Evolutionary conservation across 2,113 vertebrate genomes (phyloP), one percentile per base, ranked within the genome.

Genomic region (Percina caprodes): DNA sequence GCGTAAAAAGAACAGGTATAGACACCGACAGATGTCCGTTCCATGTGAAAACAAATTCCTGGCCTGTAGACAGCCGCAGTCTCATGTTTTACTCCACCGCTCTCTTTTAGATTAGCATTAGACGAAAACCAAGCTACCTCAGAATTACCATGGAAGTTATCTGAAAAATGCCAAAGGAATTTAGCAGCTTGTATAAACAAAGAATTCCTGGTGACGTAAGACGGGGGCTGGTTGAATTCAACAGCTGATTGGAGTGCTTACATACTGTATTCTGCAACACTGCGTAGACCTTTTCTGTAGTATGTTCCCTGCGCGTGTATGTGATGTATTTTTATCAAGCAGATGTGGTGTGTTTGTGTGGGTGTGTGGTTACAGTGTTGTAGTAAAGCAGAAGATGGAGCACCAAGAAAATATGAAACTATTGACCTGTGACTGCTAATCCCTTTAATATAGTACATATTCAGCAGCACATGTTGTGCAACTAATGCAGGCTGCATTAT

Each of bases 151-250:
- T 79, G 65, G 79, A 82, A 86, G 74, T 87, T 62, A 66, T 81
- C 73, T 86, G 77, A 78, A 91, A 71, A 86, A 88, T 80, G 60
- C 77, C 73, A 66, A 88, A 91, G 88, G 82, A 91, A 86, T 93
- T 83, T 91, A 84, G 90, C 72, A 71, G 77, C 76, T 75, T 76
- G 77, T 87, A 77, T 87, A 87, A 91, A 88, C 82, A 82, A 54
- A 83, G 69, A 84, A 69, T 73, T 84, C 77, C 63, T 65, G 39
- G 68, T 91, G 76, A 81, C 23, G 23, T 67, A 77, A 77, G 80
- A 86, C 68, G 7, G 21, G 21, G 3, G 6, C 70, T 68, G 69
- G 73, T 84, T 88, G 35, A 79, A 88, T 86, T 85, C 65, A 65
- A 63, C 67, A 80, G 68, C 87, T 86, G 88, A 83, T 75, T 83